Evolutionary conservation across 1,140 invertebrate species (phyloP).

Genomic region (Chlorops oryzae): DNA sequence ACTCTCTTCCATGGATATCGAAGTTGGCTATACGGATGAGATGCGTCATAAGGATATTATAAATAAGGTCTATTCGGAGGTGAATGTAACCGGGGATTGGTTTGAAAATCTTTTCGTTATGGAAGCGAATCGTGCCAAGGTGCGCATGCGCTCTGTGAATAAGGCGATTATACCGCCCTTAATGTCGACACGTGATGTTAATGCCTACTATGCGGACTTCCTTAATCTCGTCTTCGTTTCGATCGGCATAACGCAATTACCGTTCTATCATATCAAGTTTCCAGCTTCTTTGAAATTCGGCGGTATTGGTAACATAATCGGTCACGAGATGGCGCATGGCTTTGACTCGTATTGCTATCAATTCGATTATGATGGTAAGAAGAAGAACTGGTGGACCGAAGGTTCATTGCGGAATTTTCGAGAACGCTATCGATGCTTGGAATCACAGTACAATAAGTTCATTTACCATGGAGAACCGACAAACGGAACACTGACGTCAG

Average conservation of each 20-base stretch:
- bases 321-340: conserved; percentile 65
- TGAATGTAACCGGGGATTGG: conserved; percentile 28
- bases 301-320: conserved; percentile 61
- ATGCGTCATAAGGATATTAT: conserved; percentile 29
- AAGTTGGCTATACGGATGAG: conserved; percentile 39
- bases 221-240: conserved; percentile 41
- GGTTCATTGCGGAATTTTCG: conserved; percentile 58
- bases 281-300: conserved; percentile 51
- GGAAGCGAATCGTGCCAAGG: conserved; percentile 24
- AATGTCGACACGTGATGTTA: conserved; percentile 34
- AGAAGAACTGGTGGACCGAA: conserved; percentile 79
- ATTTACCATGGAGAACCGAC: conserved; percentile 50
- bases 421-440: conserved; percentile 73
- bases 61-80: conserved; percentile 22
- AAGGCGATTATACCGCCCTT: conserved; percentile 33
- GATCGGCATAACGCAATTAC: conserved; percentile 42
- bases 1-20: conserved; percentile 32
- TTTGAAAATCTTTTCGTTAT: conserved; percentile 26
- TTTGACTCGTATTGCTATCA: conserved; percentile 68
- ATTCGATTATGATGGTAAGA: conserved; percentile 66
- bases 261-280: conserved; percentile 31
- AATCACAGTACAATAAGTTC: conserved; percentile 70
- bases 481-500: conserved; percentile 71
- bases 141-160: conserved; percentile 28
- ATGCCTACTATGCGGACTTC: conserved; percentile 41